These are phyloP conservation scores for Polymixis lichenea DNA, from an alignment of 2,888 invertebrate species.

Conservation along the genomic window DNA sequence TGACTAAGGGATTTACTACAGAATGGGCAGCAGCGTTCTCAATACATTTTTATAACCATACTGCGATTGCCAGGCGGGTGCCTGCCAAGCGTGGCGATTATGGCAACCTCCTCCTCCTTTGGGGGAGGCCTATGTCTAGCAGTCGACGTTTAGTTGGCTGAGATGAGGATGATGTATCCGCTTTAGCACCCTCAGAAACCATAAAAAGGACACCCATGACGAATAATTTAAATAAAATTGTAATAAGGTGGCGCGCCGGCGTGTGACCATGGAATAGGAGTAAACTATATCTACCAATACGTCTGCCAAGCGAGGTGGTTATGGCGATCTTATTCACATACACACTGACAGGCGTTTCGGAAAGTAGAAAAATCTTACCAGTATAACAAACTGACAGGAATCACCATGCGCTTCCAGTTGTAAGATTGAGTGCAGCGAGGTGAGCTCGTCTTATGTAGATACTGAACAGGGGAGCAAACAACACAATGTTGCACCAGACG, in stretches of 20 bases:
- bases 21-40: no score
- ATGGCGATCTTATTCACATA: no score
- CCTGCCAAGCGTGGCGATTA: no score
- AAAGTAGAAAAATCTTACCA: constrained; percentile 2
- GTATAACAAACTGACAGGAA: neutral
- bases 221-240: neutral
- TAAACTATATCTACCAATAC: neutral
- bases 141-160: no score
- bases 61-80: no score
- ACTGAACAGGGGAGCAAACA: neutral
- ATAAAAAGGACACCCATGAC: neutral
- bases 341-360: neutral
- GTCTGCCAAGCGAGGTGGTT: neutral
- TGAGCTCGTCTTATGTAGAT: neutral
- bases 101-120: no score
- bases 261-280: neutral
- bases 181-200: neutral
- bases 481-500: no score
- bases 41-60: no score
- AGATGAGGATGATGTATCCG: no score
- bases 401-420: neutral
- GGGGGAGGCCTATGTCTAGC: no score
- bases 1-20: no score
- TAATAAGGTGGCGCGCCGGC: neutral
- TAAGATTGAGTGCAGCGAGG: neutral